Percentiles rank a stretch among this genome's conserved stretches.
Conservation (phyloP, 1,140 invertebrate genomes). For the Euwallacea fornicatus region DNA sequence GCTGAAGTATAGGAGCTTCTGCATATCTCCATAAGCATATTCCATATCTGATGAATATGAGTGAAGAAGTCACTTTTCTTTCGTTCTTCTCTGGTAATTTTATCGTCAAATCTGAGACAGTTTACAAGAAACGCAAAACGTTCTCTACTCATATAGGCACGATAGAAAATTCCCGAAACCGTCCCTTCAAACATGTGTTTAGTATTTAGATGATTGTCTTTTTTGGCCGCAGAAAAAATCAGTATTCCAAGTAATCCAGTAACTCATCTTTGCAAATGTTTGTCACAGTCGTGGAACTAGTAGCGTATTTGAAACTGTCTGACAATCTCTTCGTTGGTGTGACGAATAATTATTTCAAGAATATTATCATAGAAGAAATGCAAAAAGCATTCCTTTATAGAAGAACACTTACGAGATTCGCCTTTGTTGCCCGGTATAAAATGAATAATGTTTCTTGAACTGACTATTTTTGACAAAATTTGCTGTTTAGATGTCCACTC, state of each 20-base stretch:
- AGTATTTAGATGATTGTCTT: constrained; percentile 44
- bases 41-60: constrained; percentile 50
- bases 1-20: constrained; percentile 19
- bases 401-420: constrained; percentile 20
- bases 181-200: constrained; percentile 43
- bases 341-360: constrained; percentile 27
- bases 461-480: constrained; percentile 18
- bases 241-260: constrained; percentile 41
- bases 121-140: constrained; percentile 52
- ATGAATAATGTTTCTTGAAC: constrained; percentile 32
- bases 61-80: constrained; percentile 48
- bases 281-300: constrained; percentile 23
- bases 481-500: constrained; percentile 33
- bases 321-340: constrained; percentile 34
- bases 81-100: constrained; percentile 41
- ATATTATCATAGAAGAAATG: constrained; percentile 34
- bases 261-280: constrained; percentile 35
- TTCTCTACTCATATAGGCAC: constrained; percentile 46
- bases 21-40: constrained; percentile 31
- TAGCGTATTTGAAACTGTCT: constrained; percentile 29
- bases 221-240: constrained; percentile 41
- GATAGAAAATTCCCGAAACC: constrained; percentile 42
- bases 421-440: constrained; percentile 32
- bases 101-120: constrained; percentile 50
- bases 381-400: constrained; percentile 22